Percentiles rank a stretch among this genome's conserved stretches.
Conservation (phyloP, 2,888 invertebrate genomes). For the Galerucella pusilla region DNA sequence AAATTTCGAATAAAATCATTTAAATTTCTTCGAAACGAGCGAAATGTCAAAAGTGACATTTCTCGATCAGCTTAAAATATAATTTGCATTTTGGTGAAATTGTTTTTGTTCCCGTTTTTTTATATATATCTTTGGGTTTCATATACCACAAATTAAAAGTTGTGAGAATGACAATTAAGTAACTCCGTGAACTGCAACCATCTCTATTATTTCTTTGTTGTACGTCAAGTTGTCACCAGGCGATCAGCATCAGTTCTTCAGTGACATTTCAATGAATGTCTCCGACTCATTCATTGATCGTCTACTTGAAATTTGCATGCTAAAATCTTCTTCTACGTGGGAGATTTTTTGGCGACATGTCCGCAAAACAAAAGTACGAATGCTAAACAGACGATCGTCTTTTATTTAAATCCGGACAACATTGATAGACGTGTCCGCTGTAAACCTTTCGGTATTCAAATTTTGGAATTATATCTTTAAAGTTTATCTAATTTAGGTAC, state of each 20-base stretch:
- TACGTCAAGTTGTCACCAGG: constrained; percentile 59
- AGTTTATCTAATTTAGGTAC: constrained; percentile 59
- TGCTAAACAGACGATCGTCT: constrained; percentile 60
- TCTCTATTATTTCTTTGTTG: constrained; percentile 34
- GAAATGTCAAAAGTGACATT: too few relatives aligned
- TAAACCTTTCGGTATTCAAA: constrained; percentile 58
- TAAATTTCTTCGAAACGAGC: too few relatives aligned
- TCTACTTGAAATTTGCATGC: constrained; percentile 54
- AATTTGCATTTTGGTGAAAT: too few relatives aligned
- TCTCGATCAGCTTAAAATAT: too few relatives aligned
- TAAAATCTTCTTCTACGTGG: constrained; percentile 59
- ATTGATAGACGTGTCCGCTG: constrained; percentile 62
- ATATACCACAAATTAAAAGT: neutral
- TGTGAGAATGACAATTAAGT: neutral
- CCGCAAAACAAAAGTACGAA: constrained; percentile 52
- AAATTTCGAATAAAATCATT: too few relatives aligned
- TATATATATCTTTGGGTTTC: too few relatives aligned
- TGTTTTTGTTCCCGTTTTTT: too few relatives aligned
- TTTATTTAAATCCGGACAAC: constrained; percentile 60
- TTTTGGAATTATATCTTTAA: constrained; percentile 57
- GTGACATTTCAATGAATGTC: constrained; percentile 57
- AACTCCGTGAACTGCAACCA: neutral
- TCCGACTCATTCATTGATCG: constrained; percentile 49
- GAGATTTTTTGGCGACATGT: constrained; percentile 58
- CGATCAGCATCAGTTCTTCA: constrained; percentile 44